Evolutionary conservation across 2,113 vertebrate species (phyloP).

Genomic region (Oxyura jamaicensis): DNA sequence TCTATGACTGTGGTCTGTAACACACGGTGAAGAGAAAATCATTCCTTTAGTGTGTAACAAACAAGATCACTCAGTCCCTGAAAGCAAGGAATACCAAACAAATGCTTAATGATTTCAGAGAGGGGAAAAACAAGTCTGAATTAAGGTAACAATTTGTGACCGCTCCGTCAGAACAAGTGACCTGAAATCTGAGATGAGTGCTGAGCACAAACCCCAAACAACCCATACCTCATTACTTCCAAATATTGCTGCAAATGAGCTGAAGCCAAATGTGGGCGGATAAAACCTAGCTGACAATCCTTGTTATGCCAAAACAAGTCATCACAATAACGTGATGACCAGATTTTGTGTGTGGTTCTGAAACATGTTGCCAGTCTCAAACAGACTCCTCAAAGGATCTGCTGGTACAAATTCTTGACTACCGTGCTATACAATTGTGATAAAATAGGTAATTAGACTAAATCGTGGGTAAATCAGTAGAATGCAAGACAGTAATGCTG

Average conservation of each 20-base stretch:
- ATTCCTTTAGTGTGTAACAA: neutral
- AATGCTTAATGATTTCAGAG: neutral
- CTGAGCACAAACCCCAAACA: neutral
- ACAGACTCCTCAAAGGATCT: neutral
- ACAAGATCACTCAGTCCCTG: neutral
- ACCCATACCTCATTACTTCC: neutral
- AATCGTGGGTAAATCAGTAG: neutral
- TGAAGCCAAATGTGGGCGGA: neutral
- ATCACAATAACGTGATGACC: neutral
- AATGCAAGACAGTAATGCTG: neutral
- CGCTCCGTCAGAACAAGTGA: neutral
- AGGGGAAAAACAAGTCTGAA: neutral
- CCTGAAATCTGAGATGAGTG: neutral
- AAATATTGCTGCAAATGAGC: neutral
- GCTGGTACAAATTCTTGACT: neutral
- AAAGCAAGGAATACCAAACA: neutral
- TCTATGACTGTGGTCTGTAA: constrained; percentile 97
- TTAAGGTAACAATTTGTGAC: neutral
- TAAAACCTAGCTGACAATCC: neutral
- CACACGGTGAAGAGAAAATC: neutral
- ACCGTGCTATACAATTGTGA: neutral
- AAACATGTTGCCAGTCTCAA: neutral
- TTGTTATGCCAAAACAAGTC: neutral
- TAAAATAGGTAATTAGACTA: neutral
- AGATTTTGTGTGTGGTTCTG: neutral